phyloP scores from a whole-genome alignment of 2,113 vertebrate species.

The Melierax canorus region DNA sequence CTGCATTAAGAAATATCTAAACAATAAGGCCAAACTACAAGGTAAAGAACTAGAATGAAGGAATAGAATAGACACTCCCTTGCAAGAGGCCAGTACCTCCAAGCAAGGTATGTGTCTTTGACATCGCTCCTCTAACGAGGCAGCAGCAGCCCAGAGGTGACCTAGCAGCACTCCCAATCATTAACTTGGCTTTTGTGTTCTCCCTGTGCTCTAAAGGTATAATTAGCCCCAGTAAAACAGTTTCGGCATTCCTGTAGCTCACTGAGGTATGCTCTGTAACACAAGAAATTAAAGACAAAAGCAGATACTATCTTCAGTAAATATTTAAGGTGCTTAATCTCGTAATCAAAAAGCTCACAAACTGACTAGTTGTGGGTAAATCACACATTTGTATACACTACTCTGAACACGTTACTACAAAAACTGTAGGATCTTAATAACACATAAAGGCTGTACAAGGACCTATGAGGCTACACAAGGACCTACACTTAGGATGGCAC shows the following conservation, averaged over 20 bases:
- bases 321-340: background rate
- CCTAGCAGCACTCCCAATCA: background rate
- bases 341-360: background rate
- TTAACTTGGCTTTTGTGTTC: background rate
- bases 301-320: background rate
- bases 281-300: background rate
- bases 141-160: background rate
- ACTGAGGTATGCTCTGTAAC: background rate
- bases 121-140: background rate
- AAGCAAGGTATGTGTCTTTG: background rate
- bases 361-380: background rate
- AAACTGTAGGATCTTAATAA: background rate
- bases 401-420: background rate
- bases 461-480: background rate
- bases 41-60: background rate
- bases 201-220: background rate
- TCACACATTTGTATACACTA: background rate
- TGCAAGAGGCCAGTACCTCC: background rate
- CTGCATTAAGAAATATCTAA: background rate
- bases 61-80: background rate
- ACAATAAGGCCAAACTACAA: background rate
- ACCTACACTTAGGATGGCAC: background rate
- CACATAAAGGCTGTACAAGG: background rate
- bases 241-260: background rate
- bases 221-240: background rate